Conservation (phyloP, 2,797 vertebrate species). For the Trachurus trachurus region DNA sequence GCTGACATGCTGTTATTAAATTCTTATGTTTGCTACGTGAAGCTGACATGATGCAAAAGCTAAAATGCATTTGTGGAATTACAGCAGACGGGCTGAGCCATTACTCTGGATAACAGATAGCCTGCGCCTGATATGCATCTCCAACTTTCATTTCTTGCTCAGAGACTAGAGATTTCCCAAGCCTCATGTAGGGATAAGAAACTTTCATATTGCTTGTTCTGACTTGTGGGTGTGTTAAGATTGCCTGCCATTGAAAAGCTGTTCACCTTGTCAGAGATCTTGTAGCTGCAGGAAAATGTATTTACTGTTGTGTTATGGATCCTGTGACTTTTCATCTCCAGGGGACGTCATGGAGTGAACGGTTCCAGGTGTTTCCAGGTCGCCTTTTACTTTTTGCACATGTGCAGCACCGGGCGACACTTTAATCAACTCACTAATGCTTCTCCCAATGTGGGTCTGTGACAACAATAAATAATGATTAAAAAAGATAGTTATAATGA, state of each 20-base stretch:
- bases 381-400: background rate
- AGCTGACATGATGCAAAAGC: constrained; percentile 61
- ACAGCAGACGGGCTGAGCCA: constrained; percentile 55
- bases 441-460: background rate
- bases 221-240: constrained; percentile 74
- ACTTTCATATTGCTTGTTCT: constrained; percentile 70
- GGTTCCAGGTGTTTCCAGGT: constrained; percentile 24
- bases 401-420: constrained; percentile 1
- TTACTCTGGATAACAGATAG: constrained; percentile 69
- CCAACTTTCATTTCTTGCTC: constrained; percentile 67
- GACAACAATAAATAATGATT: background rate
- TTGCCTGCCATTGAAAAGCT: constrained; percentile 61
- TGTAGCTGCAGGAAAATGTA: constrained; percentile 58
- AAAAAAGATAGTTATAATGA: too few species aligned
- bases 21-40: constrained; percentile 70
- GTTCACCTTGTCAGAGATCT: constrained; percentile 65
- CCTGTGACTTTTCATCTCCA: constrained; percentile 42
- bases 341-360: constrained; percentile 11
- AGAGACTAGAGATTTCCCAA: constrained; percentile 66
- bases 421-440: background rate
- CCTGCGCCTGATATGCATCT: constrained; percentile 67
- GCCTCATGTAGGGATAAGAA: constrained; percentile 60
- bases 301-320: constrained; percentile 69
- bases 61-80: constrained; percentile 76
- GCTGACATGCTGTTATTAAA: constrained; percentile 79